Base-by-base conservation (phyloP, 2,113 vertebrate genomes). In the Mixornis gularis region DNA sequence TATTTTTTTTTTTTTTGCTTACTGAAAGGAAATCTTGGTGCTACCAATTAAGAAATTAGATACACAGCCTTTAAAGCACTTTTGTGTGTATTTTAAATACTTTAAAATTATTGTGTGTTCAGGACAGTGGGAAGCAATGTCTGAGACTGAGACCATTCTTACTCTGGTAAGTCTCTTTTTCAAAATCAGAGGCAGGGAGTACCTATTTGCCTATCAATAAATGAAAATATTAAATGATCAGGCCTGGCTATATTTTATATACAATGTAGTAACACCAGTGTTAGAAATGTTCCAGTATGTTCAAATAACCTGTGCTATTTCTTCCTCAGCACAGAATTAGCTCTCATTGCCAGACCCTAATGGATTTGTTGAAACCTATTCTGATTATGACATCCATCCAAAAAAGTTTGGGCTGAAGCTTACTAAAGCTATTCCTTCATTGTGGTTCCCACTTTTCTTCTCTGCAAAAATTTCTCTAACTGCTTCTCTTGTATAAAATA, bases 81-180 rank as follows among this genome's bases (percentile, higher is more conserved):
- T 63, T 4, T 12, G 11, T 52, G 3, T 32, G 13, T 14, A 44
- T 44, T 44, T 71, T 53, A 62, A 52, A 30, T 46, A 9, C 2
- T 72, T 83, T 19, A 64, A 56, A 79, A 46, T 55, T 52, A 44
- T 7, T 4, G 8, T 36, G 17, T 62, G 9, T 40, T 62, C 6
- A 62, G 34, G 44, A 30, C 7, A 26, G 51, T n/a, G 16, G 0
- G 2, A 2, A 2, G 1, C 4, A 25, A 26, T 52, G 3, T 51
- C 55, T 68, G 32, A 65, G 44, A 25, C 7, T n/a, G 65, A 36
- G 3, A 14, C 8, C 3, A 11, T 73, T 82, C 51, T 69, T 85
- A 34, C 6, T 18, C 15, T 76, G 6, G 2, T 41, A 64, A 56
- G 14, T 41, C 11, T 72, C 27, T 55, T 25, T 65, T 69, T 36